phyloP scores from a whole-genome alignment of 2,888 invertebrate species.

The Brachynemurus nebulosus region DNA sequence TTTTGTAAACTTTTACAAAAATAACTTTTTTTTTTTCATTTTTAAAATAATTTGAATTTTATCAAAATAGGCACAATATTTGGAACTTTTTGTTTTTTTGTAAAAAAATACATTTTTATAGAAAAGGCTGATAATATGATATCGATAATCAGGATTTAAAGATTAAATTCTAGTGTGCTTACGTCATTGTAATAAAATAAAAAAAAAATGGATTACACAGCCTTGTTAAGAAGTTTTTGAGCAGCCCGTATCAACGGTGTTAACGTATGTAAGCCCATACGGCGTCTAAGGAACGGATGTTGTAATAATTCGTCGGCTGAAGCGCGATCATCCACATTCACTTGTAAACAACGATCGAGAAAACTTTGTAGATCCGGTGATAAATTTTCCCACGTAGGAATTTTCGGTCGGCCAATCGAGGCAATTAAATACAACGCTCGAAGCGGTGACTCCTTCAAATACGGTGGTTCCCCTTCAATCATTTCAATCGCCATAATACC shows the following conservation, averaged over 20 bases:
- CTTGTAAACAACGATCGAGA: constrained; percentile 76
- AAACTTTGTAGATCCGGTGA: constrained; percentile 68
- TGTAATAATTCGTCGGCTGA: constrained; percentile 62
- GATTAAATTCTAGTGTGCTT: not conserved
- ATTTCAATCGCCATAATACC: constrained; percentile 98
- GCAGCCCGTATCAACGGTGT: constrained; percentile 86
- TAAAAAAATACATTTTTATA: not conserved
- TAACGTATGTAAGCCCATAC: constrained; percentile 67
- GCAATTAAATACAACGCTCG: constrained; percentile 90
- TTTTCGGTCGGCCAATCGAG: constrained; percentile 84
- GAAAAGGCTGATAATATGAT: not conserved
- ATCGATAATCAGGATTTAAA: not conserved
- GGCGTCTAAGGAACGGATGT: constrained; percentile 65
- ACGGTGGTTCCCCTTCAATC: constrained; percentile 96
- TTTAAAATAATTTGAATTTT: not conserved
- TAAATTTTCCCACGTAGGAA: constrained; percentile 68
- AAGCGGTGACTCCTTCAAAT: constrained; percentile 86
- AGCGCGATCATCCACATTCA: constrained; percentile 65
- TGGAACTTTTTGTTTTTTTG: not conserved
- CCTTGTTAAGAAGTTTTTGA: constrained; percentile 60
- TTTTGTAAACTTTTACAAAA: too few relatives aligned
- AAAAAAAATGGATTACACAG: not conserved
- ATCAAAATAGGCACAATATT: too few relatives aligned
- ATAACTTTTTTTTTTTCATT: not conserved
- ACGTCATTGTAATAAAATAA: not conserved